Evolutionary conservation across 2,888 invertebrate species (phyloP).

Genomic region (Gnatocerus cornutus): DNA sequence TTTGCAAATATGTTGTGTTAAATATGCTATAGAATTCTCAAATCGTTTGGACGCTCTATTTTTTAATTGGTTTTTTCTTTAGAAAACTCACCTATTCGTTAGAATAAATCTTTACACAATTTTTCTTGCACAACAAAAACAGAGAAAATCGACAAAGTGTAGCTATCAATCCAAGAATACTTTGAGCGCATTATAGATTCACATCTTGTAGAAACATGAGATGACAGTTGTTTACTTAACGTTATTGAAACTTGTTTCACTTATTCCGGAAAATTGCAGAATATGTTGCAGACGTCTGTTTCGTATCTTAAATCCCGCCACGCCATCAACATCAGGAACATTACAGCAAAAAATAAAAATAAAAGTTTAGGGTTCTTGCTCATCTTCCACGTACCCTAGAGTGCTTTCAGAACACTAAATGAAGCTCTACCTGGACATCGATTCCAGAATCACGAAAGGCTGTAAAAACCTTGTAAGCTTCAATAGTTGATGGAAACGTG

Average conservation of each 20-base stretch:
- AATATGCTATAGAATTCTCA: too few species aligned
- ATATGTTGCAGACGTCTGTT: not conserved
- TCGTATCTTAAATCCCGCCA: not conserved
- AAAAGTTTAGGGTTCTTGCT: conserved; percentile 13
- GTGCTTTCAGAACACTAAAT: conserved; percentile 17
- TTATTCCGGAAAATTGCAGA: not conserved
- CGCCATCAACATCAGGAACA: not conserved
- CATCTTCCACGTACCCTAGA: conserved; percentile 8
- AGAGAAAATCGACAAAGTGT: not conserved
- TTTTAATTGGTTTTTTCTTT: too few species aligned
- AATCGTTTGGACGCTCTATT: too few species aligned
- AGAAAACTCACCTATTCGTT: too few species aligned
- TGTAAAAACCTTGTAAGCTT: conserved; percentile 18
- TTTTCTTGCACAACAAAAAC: not conserved
- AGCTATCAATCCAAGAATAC: not conserved
- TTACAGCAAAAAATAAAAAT: conserved; percentile 16
- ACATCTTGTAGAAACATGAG: not conserved
- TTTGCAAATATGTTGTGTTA: too few species aligned
- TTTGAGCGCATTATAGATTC: not conserved
- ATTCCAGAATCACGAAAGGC: conserved; percentile 10
- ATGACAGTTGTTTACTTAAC: not conserved
- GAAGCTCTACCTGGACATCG: conserved; percentile 17
- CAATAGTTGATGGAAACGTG: conserved; percentile 14
- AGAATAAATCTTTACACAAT: too few species aligned
- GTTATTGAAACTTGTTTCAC: not conserved